Evolutionary conservation across 1,140 invertebrate species (phyloP), one percentile per base, ranked within the genome.

Genomic region (Euschistus heros): DNA sequence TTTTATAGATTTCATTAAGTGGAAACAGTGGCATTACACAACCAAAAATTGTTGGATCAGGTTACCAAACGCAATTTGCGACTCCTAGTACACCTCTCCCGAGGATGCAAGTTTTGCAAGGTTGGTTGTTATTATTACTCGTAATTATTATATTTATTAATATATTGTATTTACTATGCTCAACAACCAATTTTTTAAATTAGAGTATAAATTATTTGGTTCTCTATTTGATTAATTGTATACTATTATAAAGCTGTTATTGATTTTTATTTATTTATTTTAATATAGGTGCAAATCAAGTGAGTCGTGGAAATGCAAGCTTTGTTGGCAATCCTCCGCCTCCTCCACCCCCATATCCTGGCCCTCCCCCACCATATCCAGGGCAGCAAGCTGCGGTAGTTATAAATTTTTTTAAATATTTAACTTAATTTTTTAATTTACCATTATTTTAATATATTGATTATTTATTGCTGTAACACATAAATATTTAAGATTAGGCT

Each of bases 351-450:
- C 84, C 84, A 30, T 81, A 81, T 73, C 80, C 80, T 10, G 80
- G 79, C 27, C 81, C 80, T 24, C 84, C 82, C 17, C 84, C 84
- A 27, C 84, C 85, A 3, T 85, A 85, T 75, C 84, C 84, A 61
- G 82, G 80, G 83, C 77, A 83, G 82, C 82, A 65, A 15, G 27
- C 54, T 17, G 24, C 54, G 20, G 54, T 57, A 57, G 6, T 20
- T 57, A 2, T 24, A 8, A 2, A 15, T 57, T 54, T 55, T 33
- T 54, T 64, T 18, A 62, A 62, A 44, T 62, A 37, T 42, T 62
- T 10, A 18, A 18, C 4, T 42, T 6, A 5, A 14, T n/a, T 22
- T 13, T 14, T 10, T 60, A 20, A 20, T 30, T 62, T 30, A 20
- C 30, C 5, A 46, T 63, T 63, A 4, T 26, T 46, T 13, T 33